A percentile compares a stretch with the other conserved stretches of the same genome.
phyloP scores from a whole-genome alignment of 2,113 vertebrate species.

The Xenus cinereus region DNA sequence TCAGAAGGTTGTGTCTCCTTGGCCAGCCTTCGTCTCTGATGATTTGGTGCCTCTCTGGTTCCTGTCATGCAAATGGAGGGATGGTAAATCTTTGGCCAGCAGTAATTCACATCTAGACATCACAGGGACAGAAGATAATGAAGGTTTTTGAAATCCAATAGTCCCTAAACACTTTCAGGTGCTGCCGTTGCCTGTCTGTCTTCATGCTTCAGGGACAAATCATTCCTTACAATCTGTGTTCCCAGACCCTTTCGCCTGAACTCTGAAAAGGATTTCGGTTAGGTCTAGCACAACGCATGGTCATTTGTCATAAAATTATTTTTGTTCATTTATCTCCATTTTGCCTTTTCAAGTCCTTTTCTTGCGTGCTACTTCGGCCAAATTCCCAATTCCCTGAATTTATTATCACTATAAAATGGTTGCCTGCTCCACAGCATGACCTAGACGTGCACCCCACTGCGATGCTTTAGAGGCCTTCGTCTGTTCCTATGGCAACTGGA shows the following conservation, averaged over 20 bases:
- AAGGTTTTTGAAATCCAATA: background rate
- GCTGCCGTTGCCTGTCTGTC: background rate
- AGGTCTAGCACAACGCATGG: background rate
- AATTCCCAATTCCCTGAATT: constrained; percentile 69
- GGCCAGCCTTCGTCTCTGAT: accelerated
- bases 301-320: constrained; percentile 4
- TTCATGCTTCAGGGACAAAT: constrained; percentile 17
- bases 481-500: constrained; percentile 69
- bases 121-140: background rate
- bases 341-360: constrained; percentile 41
- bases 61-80: background rate
- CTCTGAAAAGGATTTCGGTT: background rate
- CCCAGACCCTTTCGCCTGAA: background rate
- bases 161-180: background rate
- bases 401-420: constrained; percentile 67
- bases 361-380: background rate
- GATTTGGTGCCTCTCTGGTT: background rate
- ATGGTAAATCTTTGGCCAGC: background rate
- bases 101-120: background rate
- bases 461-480: constrained; percentile 47
- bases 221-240: background rate
- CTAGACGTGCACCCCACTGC: constrained; percentile 35
- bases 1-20: background rate
- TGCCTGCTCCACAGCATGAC: constrained; percentile 55
- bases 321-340: constrained; percentile 47